These are phyloP conservation scores for Lutjanus erythropterus DNA, from an alignment of 2,113 vertebrate species.

Conservation along the genomic window DNA sequence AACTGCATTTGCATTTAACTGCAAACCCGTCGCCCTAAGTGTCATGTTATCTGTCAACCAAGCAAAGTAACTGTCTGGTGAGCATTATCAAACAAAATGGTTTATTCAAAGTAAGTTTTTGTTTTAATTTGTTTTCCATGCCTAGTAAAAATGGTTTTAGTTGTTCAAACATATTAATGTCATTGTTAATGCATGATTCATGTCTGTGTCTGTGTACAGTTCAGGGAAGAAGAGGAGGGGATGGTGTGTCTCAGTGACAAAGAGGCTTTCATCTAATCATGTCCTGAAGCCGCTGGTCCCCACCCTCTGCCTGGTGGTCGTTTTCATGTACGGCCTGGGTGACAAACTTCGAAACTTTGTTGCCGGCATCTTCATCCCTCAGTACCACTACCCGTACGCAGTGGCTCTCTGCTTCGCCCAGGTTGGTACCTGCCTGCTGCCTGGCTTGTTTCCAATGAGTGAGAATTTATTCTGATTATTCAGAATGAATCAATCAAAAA, in stretches of 20 bases:
- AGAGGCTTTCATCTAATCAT: constrained; percentile 5
- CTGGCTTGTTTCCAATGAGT: not conserved
- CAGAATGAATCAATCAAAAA: not conserved
- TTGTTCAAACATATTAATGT: not conserved
- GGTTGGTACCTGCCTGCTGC: constrained; percentile 67
- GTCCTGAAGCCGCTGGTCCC: constrained; percentile 67
- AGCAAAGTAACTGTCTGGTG: not conserved
- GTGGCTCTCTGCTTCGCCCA: constrained; percentile 81
- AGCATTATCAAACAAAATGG: not conserved
- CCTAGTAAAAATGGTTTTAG: not conserved
- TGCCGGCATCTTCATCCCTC: constrained; percentile 80
- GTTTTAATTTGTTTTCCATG: not conserved
- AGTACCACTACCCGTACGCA: constrained; percentile 83
- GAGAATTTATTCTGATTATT: not conserved
- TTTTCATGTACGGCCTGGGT: constrained; percentile 72
- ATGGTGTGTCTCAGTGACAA: constrained; percentile 29
- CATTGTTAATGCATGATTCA: not conserved
- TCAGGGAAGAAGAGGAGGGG: constrained; percentile 40
- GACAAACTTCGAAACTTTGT: constrained; percentile 82
- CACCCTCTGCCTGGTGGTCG: constrained; percentile 43
- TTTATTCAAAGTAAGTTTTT: not conserved
- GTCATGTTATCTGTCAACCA: not conserved
- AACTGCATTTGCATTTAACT: not conserved
- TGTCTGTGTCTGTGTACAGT: constrained; percentile 42
- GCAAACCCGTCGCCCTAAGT: not conserved